Evolutionary conservation across 2,113 vertebrate genomes (phyloP).

Genomic region (Neofelis nebulosa): DNA sequence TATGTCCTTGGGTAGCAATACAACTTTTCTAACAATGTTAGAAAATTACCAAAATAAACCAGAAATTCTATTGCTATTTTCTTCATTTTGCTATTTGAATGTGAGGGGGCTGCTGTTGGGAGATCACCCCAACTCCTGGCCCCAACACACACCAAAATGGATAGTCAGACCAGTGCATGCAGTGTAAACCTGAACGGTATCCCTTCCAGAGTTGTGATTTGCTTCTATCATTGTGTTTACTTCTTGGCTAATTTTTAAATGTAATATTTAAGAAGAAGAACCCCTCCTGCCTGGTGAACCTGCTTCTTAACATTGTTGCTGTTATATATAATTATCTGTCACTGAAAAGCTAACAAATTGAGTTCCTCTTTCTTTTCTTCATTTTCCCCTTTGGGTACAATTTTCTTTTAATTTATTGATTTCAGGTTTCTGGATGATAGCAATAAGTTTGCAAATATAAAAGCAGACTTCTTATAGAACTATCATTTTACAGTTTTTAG

Average conservation of each 20-base stretch:
- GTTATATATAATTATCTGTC: neutral
- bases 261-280: neutral
- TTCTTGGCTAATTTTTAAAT: neutral
- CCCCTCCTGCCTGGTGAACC: fast-evolving
- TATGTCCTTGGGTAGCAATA: neutral
- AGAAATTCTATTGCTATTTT: neutral
- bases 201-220: neutral
- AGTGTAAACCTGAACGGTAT: neutral
- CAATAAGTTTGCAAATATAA: neutral
- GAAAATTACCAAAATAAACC: neutral
- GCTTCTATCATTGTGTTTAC: conserved; percentile 36
- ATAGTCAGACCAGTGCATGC: neutral
- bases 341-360: neutral
- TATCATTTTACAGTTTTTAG: neutral
- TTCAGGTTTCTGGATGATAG: neutral
- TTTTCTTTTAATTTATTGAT: conserved; percentile 22
- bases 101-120: neutral
- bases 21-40: neutral
- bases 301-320: neutral
- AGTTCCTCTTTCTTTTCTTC: no score
- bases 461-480: neutral
- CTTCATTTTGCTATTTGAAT: neutral
- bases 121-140: fast-evolving
- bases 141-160: fast-evolving
- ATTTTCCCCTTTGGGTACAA: neutral